Evolutionary conservation across 2,113 vertebrate genomes (phyloP).

Genomic region (Vicugna pacos): DNA sequence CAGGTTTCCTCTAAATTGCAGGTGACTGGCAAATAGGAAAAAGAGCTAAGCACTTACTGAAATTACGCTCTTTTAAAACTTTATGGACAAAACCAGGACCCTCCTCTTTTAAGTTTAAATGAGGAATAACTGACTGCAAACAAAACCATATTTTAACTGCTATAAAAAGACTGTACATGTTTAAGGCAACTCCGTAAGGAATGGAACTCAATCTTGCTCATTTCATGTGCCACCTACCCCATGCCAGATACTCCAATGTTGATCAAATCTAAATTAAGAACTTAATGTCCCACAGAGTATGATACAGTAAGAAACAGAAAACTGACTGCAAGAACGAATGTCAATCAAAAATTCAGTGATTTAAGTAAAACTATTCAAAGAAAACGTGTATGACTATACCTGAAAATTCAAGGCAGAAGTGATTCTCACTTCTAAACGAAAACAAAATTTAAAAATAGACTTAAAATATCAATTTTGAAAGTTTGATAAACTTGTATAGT

Average conservation of each 20-base stretch:
- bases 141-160: slow-evolving; percentile 12
- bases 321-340: neutral
- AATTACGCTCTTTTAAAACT: slow-evolving; percentile 36
- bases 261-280: neutral
- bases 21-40: neutral
- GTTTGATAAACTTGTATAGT: neutral
- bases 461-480: neutral
- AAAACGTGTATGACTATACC: neutral
- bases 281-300: neutral
- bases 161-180: neutral
- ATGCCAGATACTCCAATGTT: neutral
- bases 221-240: neutral
- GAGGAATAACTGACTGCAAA: slow-evolving; percentile 10
- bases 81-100: neutral
- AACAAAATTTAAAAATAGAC: slow-evolving; percentile 29
- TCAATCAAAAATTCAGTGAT: neutral
- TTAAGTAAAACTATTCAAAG: neutral
- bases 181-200: neutral
- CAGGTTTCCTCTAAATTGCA: slow-evolving; percentile 15
- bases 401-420: slow-evolving; percentile 24
- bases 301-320: neutral
- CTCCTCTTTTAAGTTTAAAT: neutral
- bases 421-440: neutral
- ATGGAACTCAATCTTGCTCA: neutral
- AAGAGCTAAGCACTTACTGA: neutral